Evolutionary conservation across 2,888 invertebrate species (phyloP).

Genomic region (Koerneria pararmatus): DNA sequence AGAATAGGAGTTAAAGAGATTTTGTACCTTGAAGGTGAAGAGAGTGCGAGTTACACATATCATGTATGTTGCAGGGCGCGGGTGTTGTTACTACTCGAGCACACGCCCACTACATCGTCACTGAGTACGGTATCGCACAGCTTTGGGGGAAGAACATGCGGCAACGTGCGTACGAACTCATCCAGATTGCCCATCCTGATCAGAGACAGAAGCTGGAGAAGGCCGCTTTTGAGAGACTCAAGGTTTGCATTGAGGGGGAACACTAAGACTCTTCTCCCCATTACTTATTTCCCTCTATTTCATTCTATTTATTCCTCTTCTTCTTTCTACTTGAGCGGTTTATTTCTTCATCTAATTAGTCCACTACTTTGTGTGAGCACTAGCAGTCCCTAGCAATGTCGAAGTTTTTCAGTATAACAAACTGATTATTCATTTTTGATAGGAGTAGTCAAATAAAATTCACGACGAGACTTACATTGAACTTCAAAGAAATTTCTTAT

Average conservation of each 20-base stretch:
- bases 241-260: conserved; percentile 63
- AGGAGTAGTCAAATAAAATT: not conserved
- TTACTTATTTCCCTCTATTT: conserved; percentile 40
- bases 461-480: not conserved
- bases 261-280: no score
- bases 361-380: no score
- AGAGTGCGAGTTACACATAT: no score
- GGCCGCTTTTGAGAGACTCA: conserved; percentile 74
- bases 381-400: no score
- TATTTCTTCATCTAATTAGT: conserved; percentile 40
- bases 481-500: conserved; percentile 17
- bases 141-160: conserved; percentile 83
- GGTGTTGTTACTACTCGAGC: conserved; percentile 89
- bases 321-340: conserved; percentile 18
- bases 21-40: no score
- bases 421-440: not conserved
- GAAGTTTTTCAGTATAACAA: not conserved
- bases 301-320: not conserved
- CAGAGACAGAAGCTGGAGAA: conserved; percentile 80
- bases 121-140: conserved; percentile 80
- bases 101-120: conserved; percentile 87
- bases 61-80: conserved; percentile 69
- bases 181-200: conserved; percentile 82
- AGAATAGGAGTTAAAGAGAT: no score
- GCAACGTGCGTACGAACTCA: conserved; percentile 83